These are phyloP conservation scores for Ladona fulva DNA, from an alignment of 1,140 invertebrate genomes.

Conservation along the genomic window DNA sequence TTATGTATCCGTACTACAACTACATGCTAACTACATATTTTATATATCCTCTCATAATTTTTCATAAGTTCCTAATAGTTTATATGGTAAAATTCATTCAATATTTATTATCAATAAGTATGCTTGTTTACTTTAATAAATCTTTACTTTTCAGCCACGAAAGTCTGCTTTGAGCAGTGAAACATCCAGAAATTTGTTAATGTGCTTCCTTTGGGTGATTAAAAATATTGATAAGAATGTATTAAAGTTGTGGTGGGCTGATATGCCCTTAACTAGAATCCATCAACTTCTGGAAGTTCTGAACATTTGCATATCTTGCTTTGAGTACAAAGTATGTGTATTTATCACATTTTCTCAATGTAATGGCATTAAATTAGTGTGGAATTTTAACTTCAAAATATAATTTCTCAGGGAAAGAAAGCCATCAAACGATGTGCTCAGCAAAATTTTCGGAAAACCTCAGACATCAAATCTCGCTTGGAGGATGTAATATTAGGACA, in stretches of 20 bases:
- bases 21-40: too few species aligned
- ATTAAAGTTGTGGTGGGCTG: slow-evolving; percentile 68
- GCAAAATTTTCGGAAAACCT: slow-evolving; percentile 57
- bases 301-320: slow-evolving; percentile 76
- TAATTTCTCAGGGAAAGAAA: slow-evolving; percentile 46
- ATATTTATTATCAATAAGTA: too few species aligned
- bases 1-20: too few species aligned
- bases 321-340: slow-evolving; percentile 78
- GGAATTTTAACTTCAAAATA: neutral
- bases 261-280: slow-evolving; percentile 61
- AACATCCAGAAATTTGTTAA: slow-evolving; percentile 73
- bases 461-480: slow-evolving; percentile 78
- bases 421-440: slow-evolving; percentile 47
- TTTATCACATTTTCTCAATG: neutral
- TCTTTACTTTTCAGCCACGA: slow-evolving; percentile 32
- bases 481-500: slow-evolving; percentile 90
- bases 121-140: neutral
- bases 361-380: too few species aligned
- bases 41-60: too few species aligned
- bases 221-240: slow-evolving; percentile 74
- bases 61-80: too few species aligned
- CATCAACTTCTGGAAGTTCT: slow-evolving; percentile 76
- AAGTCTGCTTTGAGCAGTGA: slow-evolving; percentile 59
- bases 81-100: too few species aligned
- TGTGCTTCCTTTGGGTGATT: slow-evolving; percentile 85